Base-by-base conservation (phyloP, 2,113 vertebrate genomes). In the Entomyzon cyanotis region DNA sequence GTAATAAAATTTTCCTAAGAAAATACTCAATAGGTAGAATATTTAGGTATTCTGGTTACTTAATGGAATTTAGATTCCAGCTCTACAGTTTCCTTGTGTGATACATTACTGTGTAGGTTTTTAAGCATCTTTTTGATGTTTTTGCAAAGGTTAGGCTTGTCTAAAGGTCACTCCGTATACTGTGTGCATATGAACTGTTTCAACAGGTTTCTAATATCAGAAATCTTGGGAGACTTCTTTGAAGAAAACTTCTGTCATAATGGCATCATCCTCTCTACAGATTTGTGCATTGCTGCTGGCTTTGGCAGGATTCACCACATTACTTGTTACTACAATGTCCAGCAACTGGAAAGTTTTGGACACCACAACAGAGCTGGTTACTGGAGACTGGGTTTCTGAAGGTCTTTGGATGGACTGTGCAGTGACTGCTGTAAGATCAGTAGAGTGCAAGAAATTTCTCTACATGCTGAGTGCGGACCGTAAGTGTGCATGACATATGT, bases 341-440 rank as follows among this genome's bases (percentile, higher is more conserved):
- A 97, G 95, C 78, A 77, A 90, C 67, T 99, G 98, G 99, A 98
- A 95, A 73, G 65, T 96, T 33, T 84, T 94, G 39, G 98, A 95
- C 71, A 76, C 95, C 3, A 24, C 28, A 0, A 94, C 97, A 28
- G 76, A 95, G 1, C 67, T 98, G 12, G 96, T 87, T 55, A 92
- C 95, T 93, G 88, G 97, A 56, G 98, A 95, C 59, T 97, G 97
- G 96, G 65, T 96, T 79, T 98, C 97, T 15, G 98, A 99, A 90
- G 99, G 99, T 14, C 97, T 99, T 46, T 99, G 99, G 99, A 98
- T 97, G 97, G 97, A 98, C 84, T 99, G 99, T 30, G 96, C 90
- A 11, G 95, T 97, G 39, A 96, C 96, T 44, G 83, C 97, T 15
- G 9, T 90, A 44, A 98, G 98, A 12, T 94, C 97, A 5, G 7